Conservation (phyloP, 2,797 vertebrate species). For the Gymnoscopelus microlampas region DNA sequence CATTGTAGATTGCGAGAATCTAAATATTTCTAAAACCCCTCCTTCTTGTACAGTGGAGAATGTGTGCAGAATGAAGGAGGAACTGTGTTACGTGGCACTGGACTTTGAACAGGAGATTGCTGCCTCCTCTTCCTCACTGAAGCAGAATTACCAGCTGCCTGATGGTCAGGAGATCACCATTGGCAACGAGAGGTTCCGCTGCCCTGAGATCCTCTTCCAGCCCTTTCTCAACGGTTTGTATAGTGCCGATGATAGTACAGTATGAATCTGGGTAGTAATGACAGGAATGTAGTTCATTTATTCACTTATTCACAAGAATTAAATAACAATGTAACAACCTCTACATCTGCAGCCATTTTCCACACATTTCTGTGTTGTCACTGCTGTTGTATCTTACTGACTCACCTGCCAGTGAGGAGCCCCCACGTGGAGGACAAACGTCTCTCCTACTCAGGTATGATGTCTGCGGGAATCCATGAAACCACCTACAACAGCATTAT, state of each 20-base stretch:
- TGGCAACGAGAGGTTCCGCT: slow-evolving; percentile 96
- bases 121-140: slow-evolving; percentile 93
- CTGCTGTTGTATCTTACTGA: no score
- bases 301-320: no score
- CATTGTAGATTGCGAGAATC: no score
- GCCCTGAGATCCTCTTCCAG: slow-evolving; percentile 96
- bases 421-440: no score
- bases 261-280: no score
- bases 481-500: slow-evolving; percentile 99
- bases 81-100: slow-evolving; percentile 94
- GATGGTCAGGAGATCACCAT: slow-evolving; percentile 98
- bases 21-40: neutral
- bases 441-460: no score
- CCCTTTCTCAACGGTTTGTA: slow-evolving; percentile 92
- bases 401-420: no score
- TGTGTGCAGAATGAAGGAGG: slow-evolving; percentile 98
- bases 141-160: slow-evolving; percentile 97
- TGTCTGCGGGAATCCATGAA: slow-evolving; percentile 89
- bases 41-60: slow-evolving; percentile 83
- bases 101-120: slow-evolving; percentile 98
- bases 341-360: no score
- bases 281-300: no score
- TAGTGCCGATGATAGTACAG: no score
- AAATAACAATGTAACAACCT: no score
- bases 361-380: no score